These are phyloP conservation scores for Chaunax sp. DNA, from an alignment of 2,797 vertebrate species.

Conservation along the genomic window DNA sequence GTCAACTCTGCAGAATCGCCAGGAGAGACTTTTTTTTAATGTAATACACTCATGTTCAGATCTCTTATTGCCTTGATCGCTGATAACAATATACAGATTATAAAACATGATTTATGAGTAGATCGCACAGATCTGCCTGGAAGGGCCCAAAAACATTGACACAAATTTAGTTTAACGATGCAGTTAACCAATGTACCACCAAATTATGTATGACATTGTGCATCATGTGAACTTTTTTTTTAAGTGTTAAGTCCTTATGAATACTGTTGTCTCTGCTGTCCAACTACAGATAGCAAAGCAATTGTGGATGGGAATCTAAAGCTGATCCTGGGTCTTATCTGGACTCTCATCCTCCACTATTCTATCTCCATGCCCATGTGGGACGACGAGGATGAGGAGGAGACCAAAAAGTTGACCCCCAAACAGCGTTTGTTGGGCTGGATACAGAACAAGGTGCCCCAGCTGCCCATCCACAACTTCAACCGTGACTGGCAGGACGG, in stretches of 20 bases:
- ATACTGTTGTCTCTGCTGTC: constrained; percentile 39
- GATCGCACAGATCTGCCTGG: no score
- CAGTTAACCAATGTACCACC: background rate
- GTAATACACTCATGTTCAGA: constrained; percentile 16
- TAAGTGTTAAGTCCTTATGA: constrained; percentile 44
- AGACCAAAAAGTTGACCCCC: constrained; percentile 91
- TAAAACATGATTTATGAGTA: background rate
- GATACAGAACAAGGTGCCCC: constrained; percentile 97
- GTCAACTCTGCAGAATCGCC: constrained; percentile 47
- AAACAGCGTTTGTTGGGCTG: constrained; percentile 95
- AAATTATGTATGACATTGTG: background rate
- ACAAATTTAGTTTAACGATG: constrained; percentile 2
- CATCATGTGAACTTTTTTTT: constrained; percentile 9
- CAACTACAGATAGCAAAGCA: constrained; percentile 91
- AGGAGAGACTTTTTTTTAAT: constrained; percentile 22
- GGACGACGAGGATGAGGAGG: constrained; percentile 96
- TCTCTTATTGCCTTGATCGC: background rate
- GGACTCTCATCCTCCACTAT: constrained; percentile 98
- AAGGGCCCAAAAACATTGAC: no score
- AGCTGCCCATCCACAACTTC: constrained; percentile 96
- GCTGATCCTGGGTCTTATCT: constrained; percentile 94
- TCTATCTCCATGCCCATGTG: constrained; percentile 99
- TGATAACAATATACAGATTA: background rate
- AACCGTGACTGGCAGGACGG: constrained; percentile 93
- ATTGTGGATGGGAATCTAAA: constrained; percentile 97